Evolutionary conservation across 2,797 vertebrate genomes (phyloP).

Genomic region (Huso huso): DNA sequence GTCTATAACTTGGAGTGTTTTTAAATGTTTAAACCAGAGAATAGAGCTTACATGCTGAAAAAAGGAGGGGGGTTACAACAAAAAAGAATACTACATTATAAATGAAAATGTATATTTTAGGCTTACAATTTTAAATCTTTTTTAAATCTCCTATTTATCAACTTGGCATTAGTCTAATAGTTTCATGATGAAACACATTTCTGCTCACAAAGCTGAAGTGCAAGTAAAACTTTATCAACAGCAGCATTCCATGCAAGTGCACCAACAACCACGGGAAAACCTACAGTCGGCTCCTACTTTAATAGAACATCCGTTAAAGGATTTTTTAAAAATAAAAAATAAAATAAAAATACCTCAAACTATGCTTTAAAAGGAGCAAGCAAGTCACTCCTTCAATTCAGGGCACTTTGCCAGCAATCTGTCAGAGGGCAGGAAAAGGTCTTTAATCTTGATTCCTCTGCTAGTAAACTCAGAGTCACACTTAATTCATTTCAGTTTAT

Average conservation of each 20-base stretch:
- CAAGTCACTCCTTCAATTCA: slow-evolving; percentile 3
- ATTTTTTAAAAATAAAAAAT: no score
- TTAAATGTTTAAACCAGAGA: neutral
- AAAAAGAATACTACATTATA: neutral
- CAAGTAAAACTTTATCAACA: no score
- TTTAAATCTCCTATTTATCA: neutral
- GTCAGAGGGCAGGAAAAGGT: slow-evolving; percentile 23
- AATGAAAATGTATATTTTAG: neutral
- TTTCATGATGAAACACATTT: no score
- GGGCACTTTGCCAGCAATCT: slow-evolving; percentile 22
- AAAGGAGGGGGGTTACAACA: neutral
- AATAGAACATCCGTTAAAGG: no score
- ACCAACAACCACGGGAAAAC: no score
- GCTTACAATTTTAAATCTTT: neutral
- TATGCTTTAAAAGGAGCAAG: neutral
- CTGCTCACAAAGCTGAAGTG: no score
- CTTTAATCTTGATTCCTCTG: slow-evolving; percentile 20
- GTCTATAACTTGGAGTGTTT: slow-evolving; percentile 2
- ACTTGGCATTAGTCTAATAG: no score
- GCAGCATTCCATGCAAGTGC: no score
- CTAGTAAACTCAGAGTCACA: slow-evolving; percentile 29
- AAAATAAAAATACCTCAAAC: no score
- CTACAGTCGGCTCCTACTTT: no score
- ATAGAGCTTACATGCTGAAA: no score
- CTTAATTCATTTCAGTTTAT: slow-evolving; percentile 24